Percentiles rank a stretch among this genome's conserved stretches.
Evolutionary conservation across 2,113 vertebrate species (phyloP).

Genomic region (Lichenostomus cassidix): DNA sequence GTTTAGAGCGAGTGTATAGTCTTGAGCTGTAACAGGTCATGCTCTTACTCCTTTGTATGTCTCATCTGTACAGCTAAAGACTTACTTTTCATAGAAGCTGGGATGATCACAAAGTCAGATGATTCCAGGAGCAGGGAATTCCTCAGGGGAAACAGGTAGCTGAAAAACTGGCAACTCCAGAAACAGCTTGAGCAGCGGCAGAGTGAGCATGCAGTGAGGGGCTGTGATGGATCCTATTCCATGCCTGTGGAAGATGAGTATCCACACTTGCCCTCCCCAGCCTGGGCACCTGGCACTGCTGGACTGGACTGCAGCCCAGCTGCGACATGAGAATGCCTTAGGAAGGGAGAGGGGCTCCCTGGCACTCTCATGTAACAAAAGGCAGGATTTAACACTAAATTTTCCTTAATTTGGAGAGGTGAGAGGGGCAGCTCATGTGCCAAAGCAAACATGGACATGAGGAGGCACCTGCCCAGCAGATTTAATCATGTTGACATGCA

Average conservation of each 20-base stretch:
- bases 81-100: background rate
- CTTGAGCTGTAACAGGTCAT: background rate
- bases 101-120: background rate
- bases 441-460: constrained; percentile 53
- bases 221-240: background rate
- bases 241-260: background rate
- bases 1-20: background rate
- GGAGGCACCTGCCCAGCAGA: constrained; percentile 52
- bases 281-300: background rate
- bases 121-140: background rate
- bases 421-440: background rate
- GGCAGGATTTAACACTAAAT: constrained; percentile 45
- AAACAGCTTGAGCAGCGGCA: background rate
- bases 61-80: background rate
- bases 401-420: constrained; percentile 41
- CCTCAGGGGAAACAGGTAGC: background rate
- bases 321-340: rapidly evolving
- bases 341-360: constrained; percentile 5
- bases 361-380: constrained; percentile 18
- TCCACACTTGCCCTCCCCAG: background rate
- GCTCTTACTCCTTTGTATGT: background rate
- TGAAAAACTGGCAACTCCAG: background rate
- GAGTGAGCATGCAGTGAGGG: background rate
- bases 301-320: background rate
- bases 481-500: constrained; percentile 23